Evolutionary conservation across 1,140 invertebrate species (phyloP).

Genomic region (Ptiloglossa arizonensis): DNA sequence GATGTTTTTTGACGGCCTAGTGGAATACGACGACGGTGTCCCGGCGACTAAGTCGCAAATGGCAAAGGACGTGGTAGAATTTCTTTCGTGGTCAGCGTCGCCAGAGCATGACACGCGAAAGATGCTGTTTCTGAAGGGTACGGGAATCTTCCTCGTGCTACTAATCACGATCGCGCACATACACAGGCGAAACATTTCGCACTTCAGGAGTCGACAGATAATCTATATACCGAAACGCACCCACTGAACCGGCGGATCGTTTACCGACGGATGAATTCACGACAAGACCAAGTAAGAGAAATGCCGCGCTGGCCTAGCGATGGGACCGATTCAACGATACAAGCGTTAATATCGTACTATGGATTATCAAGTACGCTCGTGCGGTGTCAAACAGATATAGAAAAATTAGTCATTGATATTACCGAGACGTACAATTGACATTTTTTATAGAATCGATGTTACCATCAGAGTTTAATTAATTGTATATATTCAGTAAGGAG

Average conservation of each 20-base stretch:
- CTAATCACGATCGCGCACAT: constrained; percentile 84
- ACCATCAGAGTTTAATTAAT: too few species aligned
- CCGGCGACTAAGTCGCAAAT: constrained; percentile 95
- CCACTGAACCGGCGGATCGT: neutral
- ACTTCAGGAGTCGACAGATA: constrained; percentile 31
- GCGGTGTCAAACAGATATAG: too few species aligned
- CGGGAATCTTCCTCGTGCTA: constrained; percentile 84
- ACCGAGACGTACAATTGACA: too few species aligned
- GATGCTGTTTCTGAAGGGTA: constrained; percentile 90
- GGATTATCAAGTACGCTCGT: too few species aligned
- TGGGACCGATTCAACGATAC: too few species aligned
- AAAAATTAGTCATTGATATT: too few species aligned
- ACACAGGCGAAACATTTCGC: constrained; percentile 81
- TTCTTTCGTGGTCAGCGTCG: constrained; percentile 95
- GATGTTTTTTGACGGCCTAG: constrained; percentile 84
- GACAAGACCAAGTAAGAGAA: neutral
- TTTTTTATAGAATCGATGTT: too few species aligned
- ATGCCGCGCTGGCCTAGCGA: neutral
- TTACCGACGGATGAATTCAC: too few species aligned
- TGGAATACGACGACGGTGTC: constrained; percentile 93
- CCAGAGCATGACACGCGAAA: constrained; percentile 95
- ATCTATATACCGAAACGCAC: constrained; percentile 35
- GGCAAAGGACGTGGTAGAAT: constrained; percentile 96
- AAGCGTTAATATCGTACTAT: too few species aligned
- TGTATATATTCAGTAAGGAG: too few species aligned